Evolutionary conservation across 2,888 invertebrate species (phyloP), one percentile per base, ranked within the genome.

Genomic region (Thereva unica): DNA sequence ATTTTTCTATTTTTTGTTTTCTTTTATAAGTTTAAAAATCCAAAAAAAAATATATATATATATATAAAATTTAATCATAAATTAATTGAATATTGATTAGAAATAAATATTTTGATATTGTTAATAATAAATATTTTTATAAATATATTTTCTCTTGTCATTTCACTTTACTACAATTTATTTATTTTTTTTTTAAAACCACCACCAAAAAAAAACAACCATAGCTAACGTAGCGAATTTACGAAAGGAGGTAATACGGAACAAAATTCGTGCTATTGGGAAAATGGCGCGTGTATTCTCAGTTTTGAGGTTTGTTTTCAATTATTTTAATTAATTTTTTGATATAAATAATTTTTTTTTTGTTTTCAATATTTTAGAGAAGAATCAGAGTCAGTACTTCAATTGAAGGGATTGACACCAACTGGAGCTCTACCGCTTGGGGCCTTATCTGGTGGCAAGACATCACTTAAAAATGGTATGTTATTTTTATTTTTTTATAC

Each of bases 281-380:
- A 99, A 99, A 85, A 99, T 99, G 99, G 99, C 99, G 71, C 89
- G 99, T 79, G 98, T 99, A 77, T 99, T 99, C 87, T 96, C 97
- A 76, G 97, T 99, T 52, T 87, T 99, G 78, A 23, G 23, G 23
- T 23, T 23, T 23, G 23, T 23, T 23, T 23, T 23, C n/a, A n/a
- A 23, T 23, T 23, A 2, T 23, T 23, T 23, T 23, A 23, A 23
- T 23, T 23, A 23, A 2, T 2, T 23, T 23, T 23, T 23, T 23
- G 23, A 23, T 23, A 23, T 23, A 23, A 23, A 23, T 2, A 23
- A 23, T 23, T 23, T 23, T 23, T 23, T 23, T n/a, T n/a, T n/a
- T n/a, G n/a, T n/a, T n/a, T n/a, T n/a, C n/a, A n/a, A 23, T 23
- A 23, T 23, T 23, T 23, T 23, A 94, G 99, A 84, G 98, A 99